Base-by-base conservation (phyloP, 2,888 invertebrate species). In the Epirrhoe tristata region DNA sequence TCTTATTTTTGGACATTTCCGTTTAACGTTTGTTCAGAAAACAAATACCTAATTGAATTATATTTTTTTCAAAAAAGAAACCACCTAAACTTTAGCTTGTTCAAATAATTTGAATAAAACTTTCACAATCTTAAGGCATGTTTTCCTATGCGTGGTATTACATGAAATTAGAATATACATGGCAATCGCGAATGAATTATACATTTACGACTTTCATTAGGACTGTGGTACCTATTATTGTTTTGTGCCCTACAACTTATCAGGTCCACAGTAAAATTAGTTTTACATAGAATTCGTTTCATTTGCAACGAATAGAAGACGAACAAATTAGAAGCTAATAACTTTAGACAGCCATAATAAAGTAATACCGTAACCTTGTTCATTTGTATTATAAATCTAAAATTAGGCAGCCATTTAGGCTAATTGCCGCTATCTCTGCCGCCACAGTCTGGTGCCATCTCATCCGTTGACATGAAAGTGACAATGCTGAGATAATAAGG, bases 181-280 rank as follows among this genome's bases (percentile, higher is more conserved):
- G 58, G 65, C 52, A 60, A 62, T 56, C 59, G 48, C 52, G 52
- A 52, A 68, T 68, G 68, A 72, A 70, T 72, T 58, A 70, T 72
- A 63, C 53, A 72, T 66, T 66, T 52, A 66, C 24, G 46, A 57
- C 62, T 67, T 61, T 66, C 63, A 57, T 60, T 14, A 14, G 12
- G 46, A 36, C 34, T 48, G 31, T 46, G 24, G 24, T n/a, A n/a
- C 24, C 24, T 24, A 24, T 24, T 2, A 24, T 24, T 24, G 24
- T 24, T 24, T n/a, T 53, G 6, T 24, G 8, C 12, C 10, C 58
- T 16, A 36, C 51, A 24, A 14, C 48, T 58, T 32, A 1, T 32
- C 14, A 17, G 34, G 34, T 54, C 34, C n/a, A 17, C 31, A 48
- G n/a, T 55, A 34, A 48, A 54, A 48, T 6, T 36, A 55, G 32